Conservation (phyloP, 1,140 invertebrate genomes). For the Nylanderia fulva region DNA sequence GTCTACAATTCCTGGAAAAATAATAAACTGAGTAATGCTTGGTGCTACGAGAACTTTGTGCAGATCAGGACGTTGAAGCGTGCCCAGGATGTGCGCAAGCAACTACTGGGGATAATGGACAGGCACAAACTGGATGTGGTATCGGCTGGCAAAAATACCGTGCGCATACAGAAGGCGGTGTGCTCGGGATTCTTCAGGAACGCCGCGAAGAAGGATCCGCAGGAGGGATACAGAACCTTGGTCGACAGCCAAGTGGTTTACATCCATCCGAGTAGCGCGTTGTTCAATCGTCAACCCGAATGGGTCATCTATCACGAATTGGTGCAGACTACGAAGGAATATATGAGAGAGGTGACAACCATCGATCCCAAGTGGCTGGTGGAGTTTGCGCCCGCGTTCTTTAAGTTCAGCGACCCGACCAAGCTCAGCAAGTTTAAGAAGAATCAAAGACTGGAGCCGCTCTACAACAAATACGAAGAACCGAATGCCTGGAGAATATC, state of each 20-base stretch:
- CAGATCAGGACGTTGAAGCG: slow-evolving; percentile 98
- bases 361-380: slow-evolving; percentile 99
- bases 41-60: slow-evolving; percentile 99
- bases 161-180: slow-evolving; percentile 98
- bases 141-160: slow-evolving; percentile 97
- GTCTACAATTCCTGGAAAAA: slow-evolving; percentile 99
- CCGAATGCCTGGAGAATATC: slow-evolving; percentile 99
- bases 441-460: slow-evolving; percentile 98
- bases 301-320: slow-evolving; percentile 99
- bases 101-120: slow-evolving; percentile 99
- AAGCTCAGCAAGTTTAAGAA: slow-evolving; percentile 99
- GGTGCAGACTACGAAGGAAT: slow-evolving; percentile 99
- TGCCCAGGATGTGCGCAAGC: slow-evolving; percentile 99
- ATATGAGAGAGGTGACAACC: slow-evolving; percentile 99
- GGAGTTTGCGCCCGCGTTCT: slow-evolving; percentile 99
- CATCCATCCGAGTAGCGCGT: slow-evolving; percentile 98
- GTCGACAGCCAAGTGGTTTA: slow-evolving; percentile 99
- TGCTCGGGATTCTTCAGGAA: slow-evolving; percentile 99
- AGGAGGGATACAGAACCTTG: slow-evolving; percentile 99
- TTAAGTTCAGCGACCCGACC: slow-evolving; percentile 99
- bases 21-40: slow-evolving; percentile 99
- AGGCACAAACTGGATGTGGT: slow-evolving; percentile 99
- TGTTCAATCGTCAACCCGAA: slow-evolving; percentile 99
- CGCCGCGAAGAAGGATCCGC: slow-evolving; percentile 99
- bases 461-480: slow-evolving; percentile 99